Percentiles rank a stretch among this genome's conserved stretches.
phyloP scores from a whole-genome alignment of 2,797 vertebrate species.

The Macroramphosus scolopax region DNA sequence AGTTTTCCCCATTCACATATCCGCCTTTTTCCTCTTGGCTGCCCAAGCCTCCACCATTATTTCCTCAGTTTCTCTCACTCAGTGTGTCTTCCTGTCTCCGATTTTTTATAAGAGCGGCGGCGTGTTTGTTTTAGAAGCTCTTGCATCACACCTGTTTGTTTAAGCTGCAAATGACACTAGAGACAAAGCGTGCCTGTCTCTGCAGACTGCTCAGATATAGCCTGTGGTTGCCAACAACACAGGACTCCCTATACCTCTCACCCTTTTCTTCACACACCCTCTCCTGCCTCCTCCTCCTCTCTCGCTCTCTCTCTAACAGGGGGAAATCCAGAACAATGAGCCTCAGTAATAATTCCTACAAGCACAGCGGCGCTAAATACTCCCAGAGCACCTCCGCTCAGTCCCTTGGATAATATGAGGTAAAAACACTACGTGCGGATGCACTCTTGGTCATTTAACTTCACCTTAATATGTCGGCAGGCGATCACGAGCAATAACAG shows the following conservation, averaged over 20 bases:
- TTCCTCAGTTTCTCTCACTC: conserved; percentile 47
- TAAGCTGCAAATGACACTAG: conserved; percentile 77
- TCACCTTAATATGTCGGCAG: conserved; percentile 46
- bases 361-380: conserved; percentile 65
- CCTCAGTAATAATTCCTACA: conserved; percentile 63
- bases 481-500: conserved; percentile 16
- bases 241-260: conserved; percentile 57
- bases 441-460: conserved; percentile 48
- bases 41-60: conserved; percentile 57
- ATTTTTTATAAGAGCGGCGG: conserved; percentile 64
- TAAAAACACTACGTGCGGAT: conserved; percentile 54
- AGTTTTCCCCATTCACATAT: conserved; percentile 17
- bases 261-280: conserved; percentile 35
- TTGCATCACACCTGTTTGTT: conserved; percentile 82
- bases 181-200: conserved; percentile 68
- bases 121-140: conserved; percentile 76
- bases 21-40: conserved; percentile 46
- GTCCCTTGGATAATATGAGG: conserved; percentile 54
- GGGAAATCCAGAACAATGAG: conserved; percentile 57
- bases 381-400: conserved; percentile 61
- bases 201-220: conserved; percentile 63
- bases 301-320: conserved; percentile 37
- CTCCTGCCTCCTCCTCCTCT: conserved; percentile 25
- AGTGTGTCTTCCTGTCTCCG: conserved; percentile 58
- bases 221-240: conserved; percentile 71